Percentiles rank a stretch among this genome's conserved stretches.
These are phyloP conservation scores for Pelochelys cantorii DNA, from an alignment of 2,797 vertebrate genomes.

Conservation along the genomic window DNA sequence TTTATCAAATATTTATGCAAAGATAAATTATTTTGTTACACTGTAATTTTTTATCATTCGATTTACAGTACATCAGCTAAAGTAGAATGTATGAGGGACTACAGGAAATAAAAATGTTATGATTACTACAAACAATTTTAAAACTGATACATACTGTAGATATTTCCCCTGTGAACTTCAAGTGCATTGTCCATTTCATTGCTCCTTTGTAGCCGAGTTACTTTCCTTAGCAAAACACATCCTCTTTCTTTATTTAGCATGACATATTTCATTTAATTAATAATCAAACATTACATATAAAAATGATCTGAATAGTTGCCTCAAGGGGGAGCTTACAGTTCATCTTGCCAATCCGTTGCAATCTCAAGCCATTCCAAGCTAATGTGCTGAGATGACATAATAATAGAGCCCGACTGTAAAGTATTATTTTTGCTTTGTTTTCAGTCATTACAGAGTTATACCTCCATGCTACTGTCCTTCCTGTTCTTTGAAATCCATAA, in stretches of 20 bases:
- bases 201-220: constrained; percentile 67
- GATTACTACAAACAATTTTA: constrained; percentile 68
- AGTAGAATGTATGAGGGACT: constrained; percentile 72
- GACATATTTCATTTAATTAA: constrained; percentile 77
- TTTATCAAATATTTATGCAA: constrained; percentile 84
- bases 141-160: constrained; percentile 65
- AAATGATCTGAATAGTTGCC: constrained; percentile 82
- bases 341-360: constrained; percentile 80
- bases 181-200: constrained; percentile 61
- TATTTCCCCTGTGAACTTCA: constrained; percentile 71
- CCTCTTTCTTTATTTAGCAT: constrained; percentile 77
- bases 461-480: constrained; percentile 89
- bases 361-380: constrained; percentile 87
- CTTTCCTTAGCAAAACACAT: constrained; percentile 79
- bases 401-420: constrained; percentile 76
- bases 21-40: constrained; percentile 82
- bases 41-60: constrained; percentile 75
- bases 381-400: constrained; percentile 78
- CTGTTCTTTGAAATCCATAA: constrained; percentile 94
- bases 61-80: constrained; percentile 75
- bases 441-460: constrained; percentile 80
- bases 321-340: constrained; percentile 85
- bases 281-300: constrained; percentile 79
- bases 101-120: constrained; percentile 66
- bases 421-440: constrained; percentile 60